Evolutionary conservation across 2,888 invertebrate genomes (phyloP).

Genomic region (Xestia c-nigrum): DNA sequence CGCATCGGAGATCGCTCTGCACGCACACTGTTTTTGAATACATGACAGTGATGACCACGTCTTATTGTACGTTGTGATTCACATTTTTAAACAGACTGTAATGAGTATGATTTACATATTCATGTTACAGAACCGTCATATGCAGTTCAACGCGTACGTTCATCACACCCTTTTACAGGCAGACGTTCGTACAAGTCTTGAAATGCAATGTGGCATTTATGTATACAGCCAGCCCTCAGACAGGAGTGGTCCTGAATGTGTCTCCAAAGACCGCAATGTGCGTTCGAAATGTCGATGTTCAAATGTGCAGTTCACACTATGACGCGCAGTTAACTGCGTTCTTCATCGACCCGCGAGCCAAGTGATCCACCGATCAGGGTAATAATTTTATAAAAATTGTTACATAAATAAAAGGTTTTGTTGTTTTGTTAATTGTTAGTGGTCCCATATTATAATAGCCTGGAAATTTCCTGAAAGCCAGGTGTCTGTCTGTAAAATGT

Average conservation of each 20-base stretch:
- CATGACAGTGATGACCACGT: constrained; percentile 2
- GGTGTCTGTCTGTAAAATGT: not conserved
- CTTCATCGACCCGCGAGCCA: constrained; percentile 91
- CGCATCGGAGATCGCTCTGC: not conserved
- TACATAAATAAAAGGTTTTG: not conserved
- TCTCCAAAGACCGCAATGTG: constrained; percentile 89
- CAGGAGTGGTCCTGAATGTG: constrained; percentile 86
- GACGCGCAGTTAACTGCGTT: constrained; percentile 88
- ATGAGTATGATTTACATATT: not conserved
- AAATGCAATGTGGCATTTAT: constrained; percentile 62
- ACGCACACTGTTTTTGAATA: constrained; percentile 15
- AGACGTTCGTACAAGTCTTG: not conserved
- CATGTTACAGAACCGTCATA: not conserved
- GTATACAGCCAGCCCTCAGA: constrained; percentile 83
- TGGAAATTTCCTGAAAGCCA: not conserved
- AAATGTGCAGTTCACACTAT: constrained; percentile 87
- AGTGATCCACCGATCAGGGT: constrained; percentile 88
- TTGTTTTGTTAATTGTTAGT: not conserved
- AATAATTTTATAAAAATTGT: not conserved
- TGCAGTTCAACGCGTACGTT: not conserved
- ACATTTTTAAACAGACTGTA: not conserved
- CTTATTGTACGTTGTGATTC: not conserved
- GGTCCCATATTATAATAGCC: not conserved
- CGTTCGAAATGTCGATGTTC: constrained; percentile 92
- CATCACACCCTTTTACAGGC: not conserved